phyloP scores from a whole-genome alignment of 2,888 invertebrate genomes.

The Chrysina gloriosa region DNA sequence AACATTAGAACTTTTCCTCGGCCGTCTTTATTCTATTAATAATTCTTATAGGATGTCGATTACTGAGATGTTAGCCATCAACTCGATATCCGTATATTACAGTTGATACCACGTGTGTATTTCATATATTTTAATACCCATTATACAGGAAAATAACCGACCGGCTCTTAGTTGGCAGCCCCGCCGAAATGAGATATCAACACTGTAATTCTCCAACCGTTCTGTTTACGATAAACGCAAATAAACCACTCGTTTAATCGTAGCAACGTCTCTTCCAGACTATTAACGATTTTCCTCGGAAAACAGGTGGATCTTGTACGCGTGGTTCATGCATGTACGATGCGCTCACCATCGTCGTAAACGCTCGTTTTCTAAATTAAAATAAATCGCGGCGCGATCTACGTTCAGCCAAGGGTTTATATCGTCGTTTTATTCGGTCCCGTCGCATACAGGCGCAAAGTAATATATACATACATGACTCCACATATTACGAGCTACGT shows the following conservation, averaged over 20 bases:
- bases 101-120: too few relatives aligned
- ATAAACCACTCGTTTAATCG: slow-evolving; percentile 4
- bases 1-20: too few relatives aligned
- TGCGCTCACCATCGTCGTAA: not conserved
- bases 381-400: not conserved
- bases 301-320: slow-evolving; percentile 23
- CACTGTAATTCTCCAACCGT: not conserved
- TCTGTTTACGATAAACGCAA: slow-evolving; percentile 9
- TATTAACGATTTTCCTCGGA: slow-evolving; percentile 6
- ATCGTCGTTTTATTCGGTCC: not conserved
- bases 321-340: not conserved
- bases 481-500: too few relatives aligned
- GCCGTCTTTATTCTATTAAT: too few relatives aligned
- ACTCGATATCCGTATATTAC: too few relatives aligned
- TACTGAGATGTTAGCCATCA: too few relatives aligned
- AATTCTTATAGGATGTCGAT: too few relatives aligned
- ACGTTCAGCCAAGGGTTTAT: not conserved
- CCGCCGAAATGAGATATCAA: slow-evolving; percentile 2
- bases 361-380: slow-evolving; percentile 10
- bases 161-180: slow-evolving; percentile 2
- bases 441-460: not conserved
- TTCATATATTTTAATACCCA: too few relatives aligned
- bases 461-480: not conserved
- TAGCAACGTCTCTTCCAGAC: not conserved
- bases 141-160: too few relatives aligned